Evolutionary conservation across 2,888 invertebrate species (phyloP), one percentile per base, ranked within the genome.

Genomic region (Ochropleura plecta): DNA sequence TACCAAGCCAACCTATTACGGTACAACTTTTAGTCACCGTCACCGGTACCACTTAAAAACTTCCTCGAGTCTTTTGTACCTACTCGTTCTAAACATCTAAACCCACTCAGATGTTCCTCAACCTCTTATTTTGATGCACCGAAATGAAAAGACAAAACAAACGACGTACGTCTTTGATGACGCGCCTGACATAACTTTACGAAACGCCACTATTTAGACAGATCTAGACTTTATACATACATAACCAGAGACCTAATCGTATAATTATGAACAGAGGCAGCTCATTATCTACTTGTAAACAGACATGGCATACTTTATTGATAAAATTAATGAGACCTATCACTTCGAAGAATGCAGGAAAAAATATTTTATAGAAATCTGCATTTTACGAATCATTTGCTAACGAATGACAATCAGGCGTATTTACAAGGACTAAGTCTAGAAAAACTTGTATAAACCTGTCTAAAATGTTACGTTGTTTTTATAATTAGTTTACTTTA

Each of bases 351-450:
- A 62, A 60, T 62, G 12, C 51, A 42, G 1, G 46, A 42, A 78
- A 76, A 46, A 69, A 7, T 8, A 5, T 16, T 30, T 30, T 48
- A 60, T 57, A 42, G 20, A 60, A 66, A 62, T 64, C 5, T 63
- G n/a, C 6, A 75, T 6, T 12, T 12, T 18, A n/a, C 1, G 46
- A 12, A 68, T 4, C 2, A 30, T 9, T 76, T 81, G 80, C 72
- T 63, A 76, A 53, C 12, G 8, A 5, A 57, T 48, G 10, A 44
- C 10, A 6, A 2, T 12, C 65, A 72, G 79, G 64, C 76, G 76
- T 9, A 10, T 16, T 53, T 30, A 2, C 18, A 48, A 64, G 48
- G 16, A 74, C 30, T 59, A 40, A 65, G 3, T 20, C 30, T 5
- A 40, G 16, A 55, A 60, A 62, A 53, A 46, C 57, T 49, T 6